Conservation (phyloP, 92 coral and sea anemone species). For the Siderastrea siderea region DNA sequence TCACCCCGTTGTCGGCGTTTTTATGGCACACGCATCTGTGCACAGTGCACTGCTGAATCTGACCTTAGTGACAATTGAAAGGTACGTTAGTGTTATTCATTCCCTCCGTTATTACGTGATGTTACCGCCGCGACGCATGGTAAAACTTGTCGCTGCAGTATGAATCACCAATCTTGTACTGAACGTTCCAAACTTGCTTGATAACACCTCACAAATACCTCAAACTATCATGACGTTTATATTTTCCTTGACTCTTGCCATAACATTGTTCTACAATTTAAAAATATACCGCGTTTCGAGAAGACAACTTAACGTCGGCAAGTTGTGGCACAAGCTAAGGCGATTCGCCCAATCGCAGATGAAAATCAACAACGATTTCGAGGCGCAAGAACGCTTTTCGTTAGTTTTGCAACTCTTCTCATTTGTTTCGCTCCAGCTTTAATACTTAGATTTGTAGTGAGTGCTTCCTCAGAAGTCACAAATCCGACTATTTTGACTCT, state of each 20-base stretch:
- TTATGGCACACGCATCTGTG: background rate
- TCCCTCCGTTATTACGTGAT: conserved; percentile 9
- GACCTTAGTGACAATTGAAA: background rate
- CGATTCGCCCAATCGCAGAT: background rate
- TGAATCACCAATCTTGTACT: background rate
- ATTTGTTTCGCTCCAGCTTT: conserved; percentile 5
- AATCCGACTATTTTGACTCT: background rate
- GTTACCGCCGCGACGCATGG: background rate
- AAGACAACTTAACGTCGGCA: background rate
- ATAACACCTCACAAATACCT: background rate
- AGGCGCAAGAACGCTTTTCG: background rate
- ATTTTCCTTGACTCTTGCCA: background rate
- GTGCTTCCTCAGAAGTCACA: background rate
- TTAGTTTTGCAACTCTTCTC: background rate
- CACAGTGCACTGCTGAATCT: conserved; percentile 11
- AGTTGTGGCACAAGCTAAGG: background rate
- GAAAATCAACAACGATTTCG: background rate
- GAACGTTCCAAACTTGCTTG: conserved; percentile 2
- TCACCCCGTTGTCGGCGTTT: background rate
- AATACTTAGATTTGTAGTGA: background rate
- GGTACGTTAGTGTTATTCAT: background rate
- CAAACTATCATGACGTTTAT: background rate
- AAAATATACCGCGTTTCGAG: background rate
- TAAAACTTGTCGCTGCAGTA: background rate
- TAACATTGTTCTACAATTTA: conserved; percentile 8